A percentile compares a stretch with the other conserved stretches of the same genome.
Evolutionary conservation across 2,797 vertebrate species (phyloP).

Genomic region (Numenius phaeopus): DNA sequence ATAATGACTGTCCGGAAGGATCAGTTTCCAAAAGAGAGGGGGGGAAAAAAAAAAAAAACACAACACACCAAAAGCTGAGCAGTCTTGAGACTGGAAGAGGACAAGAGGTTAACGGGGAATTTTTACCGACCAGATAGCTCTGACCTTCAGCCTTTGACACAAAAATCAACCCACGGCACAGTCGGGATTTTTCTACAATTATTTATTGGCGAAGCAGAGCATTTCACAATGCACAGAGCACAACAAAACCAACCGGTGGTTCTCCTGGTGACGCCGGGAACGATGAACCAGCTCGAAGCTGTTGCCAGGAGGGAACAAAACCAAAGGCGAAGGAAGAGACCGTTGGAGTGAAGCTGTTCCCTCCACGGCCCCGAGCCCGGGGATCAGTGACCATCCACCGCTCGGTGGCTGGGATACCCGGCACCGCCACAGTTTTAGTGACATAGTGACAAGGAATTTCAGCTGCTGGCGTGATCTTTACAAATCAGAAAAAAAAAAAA

Average conservation of each 20-base stretch:
- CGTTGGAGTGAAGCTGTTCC: neutral
- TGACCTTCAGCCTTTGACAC: constrained; percentile 26
- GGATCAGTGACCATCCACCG: neutral
- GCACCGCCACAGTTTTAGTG: rapidly evolving
- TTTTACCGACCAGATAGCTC: neutral
- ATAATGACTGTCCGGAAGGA: constrained; percentile 61
- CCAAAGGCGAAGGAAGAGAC: neutral
- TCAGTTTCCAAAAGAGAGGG: constrained; percentile 14
- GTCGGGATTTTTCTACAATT: neutral
- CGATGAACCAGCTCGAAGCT: neutral
- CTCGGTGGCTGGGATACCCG: rapidly evolving
- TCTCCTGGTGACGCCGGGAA: neutral
- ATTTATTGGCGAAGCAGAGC: neutral
- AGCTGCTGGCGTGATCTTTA: neutral
- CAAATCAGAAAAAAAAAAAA: neutral
- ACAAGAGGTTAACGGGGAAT: neutral
- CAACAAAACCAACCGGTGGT: neutral
- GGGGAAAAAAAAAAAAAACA: neutral
- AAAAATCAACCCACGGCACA: neutral
- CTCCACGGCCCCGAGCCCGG: neutral
- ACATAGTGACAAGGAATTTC: rapidly evolving
- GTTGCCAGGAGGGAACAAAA: neutral
- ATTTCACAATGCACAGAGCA: constrained; percentile 39
- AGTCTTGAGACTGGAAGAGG: constrained; percentile 2
- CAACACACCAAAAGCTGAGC: neutral